Base-by-base conservation (phyloP, 2,888 invertebrate genomes). In the Tillus elongatus region DNA sequence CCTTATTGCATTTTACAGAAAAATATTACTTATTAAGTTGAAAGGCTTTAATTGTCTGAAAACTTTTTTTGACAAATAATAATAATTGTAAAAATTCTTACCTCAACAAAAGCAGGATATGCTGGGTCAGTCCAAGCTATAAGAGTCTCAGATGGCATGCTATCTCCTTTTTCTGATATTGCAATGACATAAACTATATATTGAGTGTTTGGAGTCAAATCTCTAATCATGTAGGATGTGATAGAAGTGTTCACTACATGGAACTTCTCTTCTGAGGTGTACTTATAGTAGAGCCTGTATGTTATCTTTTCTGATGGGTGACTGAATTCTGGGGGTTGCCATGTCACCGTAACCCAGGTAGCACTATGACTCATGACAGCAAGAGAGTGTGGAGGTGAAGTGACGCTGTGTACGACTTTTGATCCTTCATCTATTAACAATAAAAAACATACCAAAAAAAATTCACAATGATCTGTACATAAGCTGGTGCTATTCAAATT, bases 81-180 rank as follows among this genome's bases (percentile, higher is more conserved):
- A n/a, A n/a, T n/a, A n/a, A n/a, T n/a, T n/a, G n/a, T 3, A 4
- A 11, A 9, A n/a, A 9, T n/a, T 8, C n/a, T 19, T 61, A 85
- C 85, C 75, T 87, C 87, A 11, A 89, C 87, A 64, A 82, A 85
- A 0, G 88, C 86, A 0, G 88, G 87, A 54, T 86, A 79, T 0
- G 87, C 86, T 0, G 88, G 87, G 62, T 88, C 87, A 3, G 88
- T 88, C 87, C 87, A 88, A 1, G 84, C 86, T 39, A 87, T 73
- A 14, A 89, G 61, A 0, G 85, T 87, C 64, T 89, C 88, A 0
- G 86, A 87, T 1, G 87, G 79, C 51, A 80, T 63, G 6, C 86
- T 87, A 43, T 75, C 74, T 0, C 85, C 86, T 45, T 73, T 72
- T 2, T 77, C 75, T 0, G 70, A 69, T 33, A 82, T 74, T 0